phyloP scores from a whole-genome alignment of 30 jellyfish, hydroid and myxozoan species.

The Pseudorhiza aurosa region DNA sequence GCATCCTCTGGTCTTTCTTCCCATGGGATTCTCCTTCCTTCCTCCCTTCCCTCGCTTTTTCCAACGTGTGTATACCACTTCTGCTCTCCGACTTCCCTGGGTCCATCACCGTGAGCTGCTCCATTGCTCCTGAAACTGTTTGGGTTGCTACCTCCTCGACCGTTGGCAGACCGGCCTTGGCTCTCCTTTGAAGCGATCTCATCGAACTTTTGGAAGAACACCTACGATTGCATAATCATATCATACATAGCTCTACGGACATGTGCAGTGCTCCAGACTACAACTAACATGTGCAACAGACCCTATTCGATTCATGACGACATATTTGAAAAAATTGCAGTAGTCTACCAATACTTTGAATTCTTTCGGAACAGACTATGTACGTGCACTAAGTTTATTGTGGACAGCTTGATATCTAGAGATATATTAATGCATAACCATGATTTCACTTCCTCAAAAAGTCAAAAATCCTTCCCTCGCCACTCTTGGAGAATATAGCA shows the following conservation, averaged over 20 bases:
- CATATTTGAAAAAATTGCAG: too few relatives aligned
- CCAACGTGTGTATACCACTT: conserved; percentile 55
- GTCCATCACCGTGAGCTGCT: not conserved
- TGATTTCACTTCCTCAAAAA: too few relatives aligned
- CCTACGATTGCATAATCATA: too few relatives aligned
- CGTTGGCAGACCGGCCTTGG: conserved; percentile 24
- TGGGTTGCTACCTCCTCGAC: conserved; percentile 17
- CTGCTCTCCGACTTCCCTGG: conserved; percentile 22
- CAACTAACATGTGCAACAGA: too few relatives aligned
- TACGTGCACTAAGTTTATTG: too few relatives aligned
- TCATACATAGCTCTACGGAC: not conserved
- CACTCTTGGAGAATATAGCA: too few relatives aligned
- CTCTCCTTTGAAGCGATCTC: not conserved
- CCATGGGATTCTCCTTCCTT: conserved; percentile 8
- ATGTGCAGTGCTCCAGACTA: not conserved
- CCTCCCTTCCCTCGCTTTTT: conserved; percentile 4
- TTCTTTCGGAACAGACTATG: too few relatives aligned
- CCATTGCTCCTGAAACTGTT: conserved; percentile 6
- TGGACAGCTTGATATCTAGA: too few relatives aligned
- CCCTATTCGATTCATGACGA: too few relatives aligned
- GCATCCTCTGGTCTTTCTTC: not conserved
- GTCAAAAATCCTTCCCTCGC: too few relatives aligned
- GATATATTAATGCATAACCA: too few relatives aligned
- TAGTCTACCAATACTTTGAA: too few relatives aligned
- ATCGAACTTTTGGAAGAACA: conserved; percentile 52